Percentiles rank a stretch among this genome's conserved stretches.
Conservation (phyloP, 2,888 invertebrate species). For the Scaptomyza reducta region DNA sequence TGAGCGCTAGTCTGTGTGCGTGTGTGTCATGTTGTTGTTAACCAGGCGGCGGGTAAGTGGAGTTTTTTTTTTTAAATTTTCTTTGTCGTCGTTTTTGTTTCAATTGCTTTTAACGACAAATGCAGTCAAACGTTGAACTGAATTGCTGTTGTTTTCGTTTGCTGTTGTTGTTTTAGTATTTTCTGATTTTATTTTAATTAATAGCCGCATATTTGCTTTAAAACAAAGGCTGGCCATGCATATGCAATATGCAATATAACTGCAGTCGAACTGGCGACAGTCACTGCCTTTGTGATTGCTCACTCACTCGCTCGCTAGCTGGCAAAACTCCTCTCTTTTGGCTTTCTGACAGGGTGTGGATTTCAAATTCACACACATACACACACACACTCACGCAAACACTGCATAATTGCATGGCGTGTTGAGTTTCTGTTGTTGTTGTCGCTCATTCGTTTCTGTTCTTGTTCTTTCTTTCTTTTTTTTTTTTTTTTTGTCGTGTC, state of each 20-base stretch:
- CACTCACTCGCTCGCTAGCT: constrained; percentile 56
- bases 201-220: constrained; percentile 78
- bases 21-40: constrained; percentile 14
- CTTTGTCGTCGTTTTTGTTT: constrained; percentile 29
- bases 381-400: constrained; percentile 35
- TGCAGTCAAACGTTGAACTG: constrained; percentile 57
- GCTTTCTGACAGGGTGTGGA: constrained; percentile 60
- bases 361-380: constrained; percentile 49
- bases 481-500: constrained; percentile 42
- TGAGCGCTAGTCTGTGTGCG: constrained; percentile 33
- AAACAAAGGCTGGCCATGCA: constrained; percentile 57
- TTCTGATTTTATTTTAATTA: constrained; percentile 69
- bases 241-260: constrained; percentile 42
- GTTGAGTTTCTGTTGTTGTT: constrained; percentile 34
- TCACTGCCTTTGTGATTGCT: constrained; percentile 69
- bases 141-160: constrained; percentile 22
- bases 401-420: constrained; percentile 75
- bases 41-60: constrained; percentile 51
- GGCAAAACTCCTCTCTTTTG: constrained; percentile 50
- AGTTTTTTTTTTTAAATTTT: constrained; percentile 50
- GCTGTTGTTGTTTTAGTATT: constrained; percentile 13
- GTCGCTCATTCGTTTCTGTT: constrained; percentile 33
- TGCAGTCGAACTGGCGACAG: constrained; percentile 49
- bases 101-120: constrained; percentile 49
- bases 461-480: constrained; percentile 43